These are phyloP conservation scores for Crambe crambe DNA, from an alignment of 37 sponge, comb jelly and placozoan genomes.

Conservation along the genomic window DNA sequence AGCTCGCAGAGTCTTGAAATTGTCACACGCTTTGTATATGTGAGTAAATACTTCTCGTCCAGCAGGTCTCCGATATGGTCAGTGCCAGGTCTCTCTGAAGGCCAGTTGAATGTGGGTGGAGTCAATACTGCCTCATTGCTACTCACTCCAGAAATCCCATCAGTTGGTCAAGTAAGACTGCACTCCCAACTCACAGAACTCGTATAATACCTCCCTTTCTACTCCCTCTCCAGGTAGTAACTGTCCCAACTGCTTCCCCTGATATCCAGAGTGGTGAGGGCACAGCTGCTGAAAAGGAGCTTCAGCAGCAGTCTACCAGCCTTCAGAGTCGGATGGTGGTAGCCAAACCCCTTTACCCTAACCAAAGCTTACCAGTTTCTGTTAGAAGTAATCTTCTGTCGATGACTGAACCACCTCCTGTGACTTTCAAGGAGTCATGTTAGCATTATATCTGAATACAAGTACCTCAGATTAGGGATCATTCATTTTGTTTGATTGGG, in stretches of 20 bases:
- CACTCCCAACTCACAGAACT: too few relatives aligned
- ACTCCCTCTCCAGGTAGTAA: slow-evolving; percentile 19
- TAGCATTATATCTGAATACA: too few relatives aligned
- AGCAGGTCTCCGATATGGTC: slow-evolving; percentile 47
- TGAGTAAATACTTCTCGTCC: background rate
- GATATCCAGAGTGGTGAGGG: background rate
- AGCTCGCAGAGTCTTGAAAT: background rate
- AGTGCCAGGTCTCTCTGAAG: slow-evolving; percentile 16
- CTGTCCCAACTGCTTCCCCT: slow-evolving; percentile 6
- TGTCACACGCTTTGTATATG: background rate
- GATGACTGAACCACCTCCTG: background rate
- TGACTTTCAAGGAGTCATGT: background rate
- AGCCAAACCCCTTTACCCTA: slow-evolving; percentile 13
- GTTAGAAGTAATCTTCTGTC: background rate
- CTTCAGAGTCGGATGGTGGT: background rate
- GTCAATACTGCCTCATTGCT: background rate
- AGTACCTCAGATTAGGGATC: too few relatives aligned
- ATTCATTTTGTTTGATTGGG: too few relatives aligned
- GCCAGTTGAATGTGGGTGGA: slow-evolving; percentile 26
- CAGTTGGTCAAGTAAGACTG: slow-evolving; percentile 31
- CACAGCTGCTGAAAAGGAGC: background rate
- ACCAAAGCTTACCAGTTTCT: background rate
- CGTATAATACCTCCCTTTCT: background rate
- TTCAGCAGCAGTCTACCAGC: background rate
- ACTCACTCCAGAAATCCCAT: slow-evolving; percentile 10